Percentiles rank a stretch among this genome's conserved stretches.
Evolutionary conservation across 2,797 vertebrate genomes (phyloP).

Genomic region (Intellagama lesueurii): DNA sequence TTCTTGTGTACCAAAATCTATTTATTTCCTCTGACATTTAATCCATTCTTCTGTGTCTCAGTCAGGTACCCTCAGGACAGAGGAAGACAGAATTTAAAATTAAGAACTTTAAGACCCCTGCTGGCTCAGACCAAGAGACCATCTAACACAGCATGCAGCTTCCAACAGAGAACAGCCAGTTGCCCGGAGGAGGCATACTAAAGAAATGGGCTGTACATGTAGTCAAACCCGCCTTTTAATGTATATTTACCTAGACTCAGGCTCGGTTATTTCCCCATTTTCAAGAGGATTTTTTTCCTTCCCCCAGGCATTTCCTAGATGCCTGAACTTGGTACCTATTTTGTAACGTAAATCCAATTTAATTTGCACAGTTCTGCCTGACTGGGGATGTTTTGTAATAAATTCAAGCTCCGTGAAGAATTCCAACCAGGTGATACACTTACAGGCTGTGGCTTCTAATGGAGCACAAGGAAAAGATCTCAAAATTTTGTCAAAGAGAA

Average conservation of each 20-base stretch:
- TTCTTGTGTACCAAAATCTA: slow-evolving; percentile 61
- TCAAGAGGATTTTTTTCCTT: slow-evolving; percentile 52
- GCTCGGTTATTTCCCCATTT: slow-evolving; percentile 26
- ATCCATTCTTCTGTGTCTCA: slow-evolving; percentile 54
- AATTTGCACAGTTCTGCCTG: slow-evolving; percentile 81
- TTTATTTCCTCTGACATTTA: slow-evolving; percentile 70
- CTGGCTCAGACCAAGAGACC: slow-evolving; percentile 12
- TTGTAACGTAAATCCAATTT: slow-evolving; percentile 80
- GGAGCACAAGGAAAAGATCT: slow-evolving; percentile 32
- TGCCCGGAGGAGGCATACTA: slow-evolving; percentile 12
- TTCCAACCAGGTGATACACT: slow-evolving; percentile 77
- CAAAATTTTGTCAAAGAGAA: slow-evolving; percentile 55
- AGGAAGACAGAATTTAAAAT: slow-evolving; percentile 60
- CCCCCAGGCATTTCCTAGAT: slow-evolving; percentile 67
- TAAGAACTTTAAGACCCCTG: slow-evolving; percentile 25
- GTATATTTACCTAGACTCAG: slow-evolving; percentile 59
- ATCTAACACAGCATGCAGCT: slow-evolving; percentile 1
- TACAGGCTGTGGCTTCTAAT: slow-evolving; percentile 60
- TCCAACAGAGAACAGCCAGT: slow-evolving; percentile 12
- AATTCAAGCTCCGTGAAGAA: slow-evolving; percentile 78
- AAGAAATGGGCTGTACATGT: slow-evolving; percentile 52
- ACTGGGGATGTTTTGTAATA: slow-evolving; percentile 68
- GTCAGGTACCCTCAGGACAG: slow-evolving; percentile 59
- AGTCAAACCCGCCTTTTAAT: slow-evolving; percentile 29
- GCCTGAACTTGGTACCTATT: slow-evolving; percentile 62